phyloP scores from a whole-genome alignment of 2,797 vertebrate genomes.

The Prunella strophiata region DNA sequence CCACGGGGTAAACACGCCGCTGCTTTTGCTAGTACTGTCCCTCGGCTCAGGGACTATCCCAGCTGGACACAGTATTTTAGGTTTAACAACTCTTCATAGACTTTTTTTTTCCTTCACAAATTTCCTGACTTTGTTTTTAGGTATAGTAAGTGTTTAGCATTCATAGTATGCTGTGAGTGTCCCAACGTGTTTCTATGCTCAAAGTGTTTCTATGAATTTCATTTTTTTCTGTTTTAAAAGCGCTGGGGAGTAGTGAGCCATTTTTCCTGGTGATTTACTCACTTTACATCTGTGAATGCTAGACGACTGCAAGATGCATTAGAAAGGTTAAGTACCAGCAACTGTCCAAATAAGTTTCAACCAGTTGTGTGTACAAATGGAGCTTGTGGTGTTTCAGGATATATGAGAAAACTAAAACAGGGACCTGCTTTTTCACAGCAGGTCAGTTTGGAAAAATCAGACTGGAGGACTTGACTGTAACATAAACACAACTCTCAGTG shows the following conservation, averaged over 20 bases:
- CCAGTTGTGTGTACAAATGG: not conserved
- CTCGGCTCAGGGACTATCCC: not conserved
- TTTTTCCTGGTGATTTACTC: not conserved
- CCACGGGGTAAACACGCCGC: not conserved
- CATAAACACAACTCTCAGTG: not conserved
- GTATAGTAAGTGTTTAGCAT: not conserved
- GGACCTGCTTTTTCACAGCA: not conserved
- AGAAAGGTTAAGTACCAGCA: not conserved
- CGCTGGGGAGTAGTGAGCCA: fast-evolving
- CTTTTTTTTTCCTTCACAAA: no score
- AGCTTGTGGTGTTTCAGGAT: not conserved
- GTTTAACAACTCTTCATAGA: not conserved
- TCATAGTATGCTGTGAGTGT: not conserved
- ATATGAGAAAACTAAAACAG: not conserved
- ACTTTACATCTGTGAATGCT: not conserved
- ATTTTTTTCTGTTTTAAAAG: not conserved
- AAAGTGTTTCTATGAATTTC: not conserved
- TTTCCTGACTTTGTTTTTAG: not conserved
- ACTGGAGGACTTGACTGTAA: not conserved
- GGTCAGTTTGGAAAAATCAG: not conserved
- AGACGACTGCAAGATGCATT: not conserved
- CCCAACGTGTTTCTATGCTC: not conserved
- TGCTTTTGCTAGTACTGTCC: not conserved
- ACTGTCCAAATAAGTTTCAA: not conserved
- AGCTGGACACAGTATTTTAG: not conserved